A percentile compares a stretch with the other conserved stretches of the same genome.
These are phyloP conservation scores for Melinaea menophilus DNA, from an alignment of 2,888 invertebrate genomes.

Conservation along the genomic window DNA sequence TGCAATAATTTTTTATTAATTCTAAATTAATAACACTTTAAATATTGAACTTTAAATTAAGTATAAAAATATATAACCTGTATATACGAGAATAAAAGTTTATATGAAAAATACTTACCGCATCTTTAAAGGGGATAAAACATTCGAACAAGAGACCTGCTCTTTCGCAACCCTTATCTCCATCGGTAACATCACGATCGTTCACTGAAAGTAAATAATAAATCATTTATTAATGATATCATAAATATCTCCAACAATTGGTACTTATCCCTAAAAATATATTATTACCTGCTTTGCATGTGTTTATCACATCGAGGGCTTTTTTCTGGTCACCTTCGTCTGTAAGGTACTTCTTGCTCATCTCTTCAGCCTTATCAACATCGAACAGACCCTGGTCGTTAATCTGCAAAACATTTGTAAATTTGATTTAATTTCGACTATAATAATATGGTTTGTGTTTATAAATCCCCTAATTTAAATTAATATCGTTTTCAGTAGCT, in stretches of 20 bases:
- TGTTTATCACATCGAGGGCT: constrained; percentile 33
- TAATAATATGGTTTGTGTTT: too few species aligned
- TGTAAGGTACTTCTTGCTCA: constrained; percentile 37
- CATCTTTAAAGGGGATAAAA: constrained; percentile 37
- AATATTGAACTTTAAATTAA: too few species aligned
- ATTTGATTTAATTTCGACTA: background rate
- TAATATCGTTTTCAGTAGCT: constrained; percentile 20
- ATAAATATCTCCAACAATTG: too few species aligned
- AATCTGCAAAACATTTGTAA: constrained; percentile 37
- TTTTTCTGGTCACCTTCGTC: constrained; percentile 39
- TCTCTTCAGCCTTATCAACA: constrained; percentile 33
- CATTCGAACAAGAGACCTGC: constrained; percentile 44
- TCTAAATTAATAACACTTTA: too few species aligned
- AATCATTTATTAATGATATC: too few species aligned
- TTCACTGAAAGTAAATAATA: constrained; percentile 45
- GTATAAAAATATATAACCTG: too few species aligned
- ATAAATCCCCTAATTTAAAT: too few species aligned
- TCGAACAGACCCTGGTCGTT: constrained; percentile 45
- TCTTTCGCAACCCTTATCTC: constrained; percentile 48
- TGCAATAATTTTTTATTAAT: too few species aligned
- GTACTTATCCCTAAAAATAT: too few species aligned
- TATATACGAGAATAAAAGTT: too few species aligned
- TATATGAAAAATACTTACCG: constrained; percentile 34
- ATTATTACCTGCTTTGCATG: constrained; percentile 43
- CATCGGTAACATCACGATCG: constrained; percentile 44